Evolutionary conservation across 2,888 invertebrate species (phyloP).

Genomic region (Monochamus alternatus): DNA sequence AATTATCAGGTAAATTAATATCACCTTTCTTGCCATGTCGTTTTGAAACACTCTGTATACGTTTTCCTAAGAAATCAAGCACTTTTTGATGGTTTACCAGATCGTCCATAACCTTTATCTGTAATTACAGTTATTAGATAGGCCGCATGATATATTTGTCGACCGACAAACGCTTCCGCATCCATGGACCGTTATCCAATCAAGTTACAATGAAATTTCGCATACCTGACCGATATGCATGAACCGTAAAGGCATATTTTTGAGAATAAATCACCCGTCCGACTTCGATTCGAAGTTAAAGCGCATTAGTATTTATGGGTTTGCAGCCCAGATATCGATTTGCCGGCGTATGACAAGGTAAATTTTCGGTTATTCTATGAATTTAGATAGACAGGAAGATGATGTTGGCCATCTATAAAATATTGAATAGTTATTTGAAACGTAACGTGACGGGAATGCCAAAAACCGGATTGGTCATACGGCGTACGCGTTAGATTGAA

Average conservation of each 20-base stretch:
- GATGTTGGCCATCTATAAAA: slow-evolving; percentile 60
- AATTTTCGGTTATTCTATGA: slow-evolving; percentile 61
- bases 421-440: slow-evolving; percentile 65
- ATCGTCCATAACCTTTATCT: background rate
- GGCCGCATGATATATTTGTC: background rate
- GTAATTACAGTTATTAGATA: background rate
- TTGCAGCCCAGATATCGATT: slow-evolving; percentile 28
- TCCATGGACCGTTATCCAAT: background rate
- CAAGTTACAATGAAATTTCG: slow-evolving; percentile 4
- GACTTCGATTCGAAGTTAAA: slow-evolving; percentile 48
- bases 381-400: slow-evolving; percentile 58
- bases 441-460: slow-evolving; percentile 67
- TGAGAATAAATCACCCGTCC: slow-evolving; percentile 47
- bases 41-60: too few relatives aligned
- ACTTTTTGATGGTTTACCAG: background rate
- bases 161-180: background rate
- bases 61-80: background rate
- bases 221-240: background rate
- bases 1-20: too few relatives aligned
- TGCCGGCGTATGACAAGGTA: slow-evolving; percentile 52
- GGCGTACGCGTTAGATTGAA: slow-evolving; percentile 62
- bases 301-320: slow-evolving; percentile 50
- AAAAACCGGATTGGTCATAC: slow-evolving; percentile 66
- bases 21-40: too few relatives aligned
- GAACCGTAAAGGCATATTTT: slow-evolving; percentile 43